Base-by-base conservation (phyloP, 2,113 vertebrate genomes). In the Gymnocephalus cernua region DNA sequence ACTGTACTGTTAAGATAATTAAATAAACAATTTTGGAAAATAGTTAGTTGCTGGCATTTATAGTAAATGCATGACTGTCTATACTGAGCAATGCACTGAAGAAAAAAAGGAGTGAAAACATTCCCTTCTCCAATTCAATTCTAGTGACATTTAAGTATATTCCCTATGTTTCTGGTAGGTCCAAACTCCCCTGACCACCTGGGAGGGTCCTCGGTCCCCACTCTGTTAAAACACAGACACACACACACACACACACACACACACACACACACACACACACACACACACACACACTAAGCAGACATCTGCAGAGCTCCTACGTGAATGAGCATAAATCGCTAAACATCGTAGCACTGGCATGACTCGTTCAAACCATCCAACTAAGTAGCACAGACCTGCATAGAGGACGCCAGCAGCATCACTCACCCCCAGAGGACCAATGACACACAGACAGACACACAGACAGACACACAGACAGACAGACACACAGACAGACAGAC, bases 371-470 rank as follows among this genome's bases (percentile, higher is more conserved):
- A 76, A 50, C 15, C 53, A 25, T 65, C 68, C 50, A 15, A 69
- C 13, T 32, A 19, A 54, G 38, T 8, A 59, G 38, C 75, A 88
- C 73, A 65, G 35, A 87, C 77, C 77, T 79, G 78, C 47, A 77
- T 1, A 25, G 83, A 84, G 15, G 69, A 84, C 35, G 16, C 51
- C 77, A 58, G 78, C 69, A 84, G 65, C 86, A 84, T 82, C 75
- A 29, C 57, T 75, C 72, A 57, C 68, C 76, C 58, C 79, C 44
- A 16, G 70, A 6, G 27, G 47, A 35, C 27, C 54, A n/a, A 73
- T 11, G 29, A 65, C 18, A 16, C 18, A 59, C 62, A 32, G n/a
- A 78, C 58, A 64, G 65, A 48, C 44, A 8, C 3, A 23, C 50
- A 73, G 70, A 25, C 35, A 10, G 62, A 5, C 16, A n/a, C 3